Conservation (phyloP, 2,113 vertebrate genomes). For the Trochalopteron elliotii region DNA sequence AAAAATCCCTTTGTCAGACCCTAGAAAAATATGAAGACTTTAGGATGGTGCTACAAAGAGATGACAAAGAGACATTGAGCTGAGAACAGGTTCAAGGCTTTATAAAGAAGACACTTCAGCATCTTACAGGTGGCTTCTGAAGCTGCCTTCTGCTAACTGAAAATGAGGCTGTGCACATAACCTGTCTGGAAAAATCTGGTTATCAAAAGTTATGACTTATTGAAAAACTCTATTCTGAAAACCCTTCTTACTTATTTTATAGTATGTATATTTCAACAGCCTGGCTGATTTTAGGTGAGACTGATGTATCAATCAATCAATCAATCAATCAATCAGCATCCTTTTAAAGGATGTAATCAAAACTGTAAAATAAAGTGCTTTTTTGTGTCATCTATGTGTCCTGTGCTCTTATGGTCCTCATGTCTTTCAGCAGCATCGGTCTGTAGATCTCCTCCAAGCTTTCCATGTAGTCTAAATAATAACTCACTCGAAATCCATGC, state of each 20-base stretch:
- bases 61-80: not conserved
- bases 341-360: slow-evolving; percentile 30
- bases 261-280: not conserved
- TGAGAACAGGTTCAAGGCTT: not conserved
- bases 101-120: not conserved
- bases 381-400: slow-evolving; percentile 37
- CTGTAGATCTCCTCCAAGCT: slow-evolving; percentile 84
- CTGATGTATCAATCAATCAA: not conserved
- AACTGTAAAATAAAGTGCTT: not conserved
- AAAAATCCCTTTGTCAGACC: not conserved
- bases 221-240: slow-evolving; percentile 25
- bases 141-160: not conserved
- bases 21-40: not conserved
- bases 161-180: not conserved
- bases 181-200: not conserved
- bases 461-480: slow-evolving; percentile 90
- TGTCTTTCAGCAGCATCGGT: slow-evolving; percentile 81
- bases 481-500: slow-evolving; percentile 82
- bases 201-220: not conserved
- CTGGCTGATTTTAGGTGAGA: not conserved
- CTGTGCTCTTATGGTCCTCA: slow-evolving; percentile 76
- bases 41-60: not conserved
- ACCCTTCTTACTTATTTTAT: not conserved
- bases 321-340: not conserved
- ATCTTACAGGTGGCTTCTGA: not conserved